These are phyloP conservation scores for Halisarca cf. caerulea DNA, from an alignment of 37 sponge, comb jelly and placozoan species.

Conservation along the genomic window DNA sequence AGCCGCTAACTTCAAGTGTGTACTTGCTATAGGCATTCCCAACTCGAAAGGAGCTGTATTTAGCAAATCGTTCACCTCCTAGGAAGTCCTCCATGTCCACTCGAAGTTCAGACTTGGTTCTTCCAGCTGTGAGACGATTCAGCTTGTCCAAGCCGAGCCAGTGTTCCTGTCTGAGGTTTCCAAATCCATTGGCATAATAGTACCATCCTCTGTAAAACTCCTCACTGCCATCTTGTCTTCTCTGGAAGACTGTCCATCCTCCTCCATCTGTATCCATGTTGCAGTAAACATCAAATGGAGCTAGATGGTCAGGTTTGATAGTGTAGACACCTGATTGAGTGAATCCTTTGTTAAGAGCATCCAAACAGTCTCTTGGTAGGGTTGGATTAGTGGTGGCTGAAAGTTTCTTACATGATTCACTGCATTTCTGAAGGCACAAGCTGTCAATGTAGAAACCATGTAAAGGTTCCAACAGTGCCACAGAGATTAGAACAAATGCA, in stretches of 20 bases:
- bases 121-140: not conserved
- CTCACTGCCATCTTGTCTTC: constrained; percentile 32
- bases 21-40: not conserved
- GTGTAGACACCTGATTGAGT: not conserved
- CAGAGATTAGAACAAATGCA: no score
- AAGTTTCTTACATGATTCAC: no score
- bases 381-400: no score
- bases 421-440: no score
- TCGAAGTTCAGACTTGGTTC: not conserved
- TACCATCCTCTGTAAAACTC: constrained; percentile 26
- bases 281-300: constrained; percentile 12
- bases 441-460: no score
- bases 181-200: constrained; percentile 38
- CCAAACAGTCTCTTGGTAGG: not conserved
- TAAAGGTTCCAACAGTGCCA: no score
- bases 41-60: not conserved
- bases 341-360: not conserved
- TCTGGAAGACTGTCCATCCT: constrained; percentile 35
- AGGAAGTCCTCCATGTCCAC: not conserved
- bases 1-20: not conserved
- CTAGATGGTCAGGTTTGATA: not conserved
- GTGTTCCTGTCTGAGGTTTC: not conserved
- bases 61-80: not conserved
- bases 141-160: constrained; percentile 20
- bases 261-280: constrained; percentile 16